phyloP scores from a whole-genome alignment of 1,140 invertebrate species.

The Drosophila sp. region DNA sequence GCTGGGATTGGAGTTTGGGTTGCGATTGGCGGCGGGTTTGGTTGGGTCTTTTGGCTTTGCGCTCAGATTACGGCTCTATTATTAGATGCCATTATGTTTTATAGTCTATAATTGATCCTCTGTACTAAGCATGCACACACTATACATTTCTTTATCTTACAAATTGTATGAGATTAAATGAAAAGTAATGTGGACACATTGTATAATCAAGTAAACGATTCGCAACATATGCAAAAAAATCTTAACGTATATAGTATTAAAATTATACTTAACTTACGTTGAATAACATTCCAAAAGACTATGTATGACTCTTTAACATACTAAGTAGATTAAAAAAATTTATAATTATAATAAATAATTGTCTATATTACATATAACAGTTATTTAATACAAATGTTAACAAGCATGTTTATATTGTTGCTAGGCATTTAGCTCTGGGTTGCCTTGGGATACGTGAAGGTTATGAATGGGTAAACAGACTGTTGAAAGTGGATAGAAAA shows the following conservation, averaged over 20 bases:
- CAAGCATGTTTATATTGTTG: constrained; percentile 6
- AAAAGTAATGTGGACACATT: constrained; percentile 71
- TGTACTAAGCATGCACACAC: constrained; percentile 61
- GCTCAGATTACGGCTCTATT: constrained; percentile 78
- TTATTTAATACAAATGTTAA: no score
- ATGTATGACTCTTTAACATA: neutral
- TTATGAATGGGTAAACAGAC: constrained; percentile 17
- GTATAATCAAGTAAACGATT: constrained; percentile 37
- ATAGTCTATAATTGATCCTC: constrained; percentile 84
- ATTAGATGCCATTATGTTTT: constrained; percentile 84
- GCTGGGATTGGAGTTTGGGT: neutral
- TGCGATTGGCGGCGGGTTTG: neutral
- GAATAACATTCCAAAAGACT: neutral
- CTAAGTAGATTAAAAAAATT: no score
- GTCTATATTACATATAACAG: no score
- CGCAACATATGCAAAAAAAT: constrained; percentile 20
- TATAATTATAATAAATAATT: no score
- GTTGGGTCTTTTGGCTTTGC: constrained; percentile 39
- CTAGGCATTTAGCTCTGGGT: constrained; percentile 16
- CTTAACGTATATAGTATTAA: neutral
- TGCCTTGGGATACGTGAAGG: neutral
- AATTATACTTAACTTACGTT: neutral
- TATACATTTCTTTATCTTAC: constrained; percentile 79
- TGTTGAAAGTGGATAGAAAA: neutral
- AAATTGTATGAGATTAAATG: constrained; percentile 80